phyloP scores from a whole-genome alignment of 2,113 vertebrate genomes.

The Gnathonemus longibarbis region DNA sequence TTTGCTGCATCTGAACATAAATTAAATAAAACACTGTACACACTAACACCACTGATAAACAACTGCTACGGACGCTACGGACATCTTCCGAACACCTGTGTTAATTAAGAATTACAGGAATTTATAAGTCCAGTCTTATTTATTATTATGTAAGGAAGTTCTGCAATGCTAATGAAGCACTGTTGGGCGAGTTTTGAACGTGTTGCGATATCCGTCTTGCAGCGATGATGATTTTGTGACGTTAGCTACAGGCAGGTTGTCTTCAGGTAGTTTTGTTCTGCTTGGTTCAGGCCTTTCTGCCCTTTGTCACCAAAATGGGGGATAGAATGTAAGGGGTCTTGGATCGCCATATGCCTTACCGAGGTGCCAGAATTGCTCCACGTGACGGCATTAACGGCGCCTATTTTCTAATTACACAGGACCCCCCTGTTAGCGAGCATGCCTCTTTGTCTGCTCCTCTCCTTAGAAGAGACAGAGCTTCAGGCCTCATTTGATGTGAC shows the following conservation, averaged over 20 bases:
- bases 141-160: conserved; percentile 1
- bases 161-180: background rate
- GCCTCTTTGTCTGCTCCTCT: conserved; percentile 29
- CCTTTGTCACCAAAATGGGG: background rate
- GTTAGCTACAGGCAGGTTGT: background rate
- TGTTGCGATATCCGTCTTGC: background rate
- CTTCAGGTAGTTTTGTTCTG: background rate
- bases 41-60: conserved; percentile 5
- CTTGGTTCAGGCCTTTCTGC: background rate
- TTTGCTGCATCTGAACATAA: background rate
- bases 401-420: conserved; percentile 34
- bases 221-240: background rate
- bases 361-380: conserved; percentile 22
- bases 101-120: background rate
- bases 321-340: background rate
- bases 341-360: background rate
- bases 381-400: conserved; percentile 22
- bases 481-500: conserved; percentile 59
- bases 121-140: background rate
- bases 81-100: background rate
- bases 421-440: conserved; percentile 24
- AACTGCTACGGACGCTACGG: background rate
- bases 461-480: conserved; percentile 34
- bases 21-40: background rate
- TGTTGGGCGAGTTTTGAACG: background rate